Conservation (phyloP, 1,140 invertebrate genomes). For the Temnothorax nylanderi region DNA sequence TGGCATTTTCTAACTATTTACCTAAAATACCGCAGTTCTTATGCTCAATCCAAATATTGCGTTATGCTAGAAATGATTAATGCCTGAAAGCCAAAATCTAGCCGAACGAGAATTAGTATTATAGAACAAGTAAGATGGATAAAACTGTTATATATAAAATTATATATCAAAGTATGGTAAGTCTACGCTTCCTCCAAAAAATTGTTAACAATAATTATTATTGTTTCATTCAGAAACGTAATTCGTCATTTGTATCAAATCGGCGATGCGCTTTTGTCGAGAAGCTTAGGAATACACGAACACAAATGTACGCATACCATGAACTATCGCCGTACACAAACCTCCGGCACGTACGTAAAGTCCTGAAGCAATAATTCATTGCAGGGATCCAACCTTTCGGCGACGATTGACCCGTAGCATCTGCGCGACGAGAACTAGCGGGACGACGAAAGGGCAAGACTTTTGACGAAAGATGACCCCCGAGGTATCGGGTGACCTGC, state of each 20-base stretch:
- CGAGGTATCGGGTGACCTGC: slow-evolving; percentile 29
- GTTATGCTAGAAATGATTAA: no score
- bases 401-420: slow-evolving; percentile 59
- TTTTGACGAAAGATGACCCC: slow-evolving; percentile 62
- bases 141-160: no score
- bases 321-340: not conserved
- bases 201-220: not conserved
- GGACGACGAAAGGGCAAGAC: slow-evolving; percentile 42
- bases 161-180: not conserved
- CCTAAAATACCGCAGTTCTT: no score
- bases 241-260: not conserved
- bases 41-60: no score
- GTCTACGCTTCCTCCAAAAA: not conserved
- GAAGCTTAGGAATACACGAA: not conserved
- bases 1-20: no score
- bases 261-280: not conserved
- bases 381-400: slow-evolving; percentile 51
- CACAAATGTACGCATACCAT: not conserved
- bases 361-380: slow-evolving; percentile 61
- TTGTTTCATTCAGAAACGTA: not conserved
- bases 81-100: no score
- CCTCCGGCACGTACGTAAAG: not conserved
- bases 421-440: slow-evolving; percentile 4
- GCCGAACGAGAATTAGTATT: no score
- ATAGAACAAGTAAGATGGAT: no score